A percentile compares a stretch with the other conserved stretches of the same genome.
phyloP scores from a whole-genome alignment of 2,797 vertebrate species.

The Astyanax mexicanus region DNA sequence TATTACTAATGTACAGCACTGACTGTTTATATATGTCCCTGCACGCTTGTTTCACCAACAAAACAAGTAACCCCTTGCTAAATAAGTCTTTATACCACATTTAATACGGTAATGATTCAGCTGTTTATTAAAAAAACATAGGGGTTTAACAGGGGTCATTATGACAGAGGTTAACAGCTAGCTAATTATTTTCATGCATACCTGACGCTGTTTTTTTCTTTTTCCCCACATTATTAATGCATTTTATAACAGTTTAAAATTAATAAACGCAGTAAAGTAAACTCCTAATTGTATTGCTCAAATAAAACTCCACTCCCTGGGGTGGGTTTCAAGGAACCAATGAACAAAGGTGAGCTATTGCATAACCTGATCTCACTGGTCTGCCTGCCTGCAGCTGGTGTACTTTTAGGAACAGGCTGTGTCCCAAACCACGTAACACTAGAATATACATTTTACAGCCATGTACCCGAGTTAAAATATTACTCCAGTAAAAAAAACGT shows the following conservation, averaged over 20 bases:
- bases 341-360: background rate
- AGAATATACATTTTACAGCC: no score
- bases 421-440: no score
- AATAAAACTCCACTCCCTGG: background rate
- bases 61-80: background rate
- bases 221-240: no score
- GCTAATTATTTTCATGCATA: background rate
- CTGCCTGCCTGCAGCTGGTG: no score
- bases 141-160: constrained; percentile 43
- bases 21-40: no score
- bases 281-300: background rate
- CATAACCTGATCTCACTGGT: background rate
- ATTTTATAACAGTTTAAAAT: no score
- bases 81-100: background rate
- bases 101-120: constrained; percentile 64
- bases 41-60: no score
- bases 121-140: constrained; percentile 23
- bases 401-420: background rate
- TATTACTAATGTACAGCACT: no score
- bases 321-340: background rate
- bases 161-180: no score
- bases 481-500: no score
- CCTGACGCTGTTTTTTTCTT: background rate
- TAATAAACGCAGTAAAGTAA: constrained; percentile 5
- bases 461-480: no score